Evolutionary conservation across 2,888 invertebrate species (phyloP).

Genomic region (Andrena bicolor): DNA sequence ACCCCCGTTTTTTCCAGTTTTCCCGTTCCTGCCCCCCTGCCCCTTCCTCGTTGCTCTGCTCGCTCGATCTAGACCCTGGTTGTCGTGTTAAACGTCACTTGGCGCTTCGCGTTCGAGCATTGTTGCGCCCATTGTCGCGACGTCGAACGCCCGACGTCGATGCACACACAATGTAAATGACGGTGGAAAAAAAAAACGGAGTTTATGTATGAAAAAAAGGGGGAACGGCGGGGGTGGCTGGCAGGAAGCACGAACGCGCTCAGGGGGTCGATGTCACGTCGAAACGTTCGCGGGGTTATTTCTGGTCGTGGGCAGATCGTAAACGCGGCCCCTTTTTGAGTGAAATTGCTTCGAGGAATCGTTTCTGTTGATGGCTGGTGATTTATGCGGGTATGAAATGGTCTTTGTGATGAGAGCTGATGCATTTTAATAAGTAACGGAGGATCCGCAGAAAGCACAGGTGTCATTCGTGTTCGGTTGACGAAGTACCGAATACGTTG

Average conservation of each 20-base stretch:
- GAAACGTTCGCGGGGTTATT: constrained; percentile 30
- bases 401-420: background rate
- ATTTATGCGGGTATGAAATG: constrained; percentile 14
- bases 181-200: constrained; percentile 24
- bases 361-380: constrained; percentile 8
- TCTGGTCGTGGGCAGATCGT: constrained; percentile 22
- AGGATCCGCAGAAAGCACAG: no score
- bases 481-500: background rate
- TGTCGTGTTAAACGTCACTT: constrained; percentile 62
- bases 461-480: background rate
- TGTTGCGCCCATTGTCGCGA: constrained; percentile 70
- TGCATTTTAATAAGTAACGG: background rate
- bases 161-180: constrained; percentile 71
- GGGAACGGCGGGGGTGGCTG: background rate
- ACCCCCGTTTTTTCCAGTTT: background rate
- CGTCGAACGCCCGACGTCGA: constrained; percentile 65
- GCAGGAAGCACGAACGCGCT: constrained; percentile 6
- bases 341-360: constrained; percentile 5
- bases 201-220: constrained; percentile 36
- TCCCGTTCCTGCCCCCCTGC: background rate
- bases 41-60: constrained; percentile 1
- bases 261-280: constrained; percentile 8
- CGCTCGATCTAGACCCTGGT: constrained; percentile 20
- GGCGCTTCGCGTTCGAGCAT: constrained; percentile 45
- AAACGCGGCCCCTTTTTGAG: constrained; percentile 19